Conservation (phyloP, 1,140 invertebrate genomes). For the Drosophila lacteicornis region DNA sequence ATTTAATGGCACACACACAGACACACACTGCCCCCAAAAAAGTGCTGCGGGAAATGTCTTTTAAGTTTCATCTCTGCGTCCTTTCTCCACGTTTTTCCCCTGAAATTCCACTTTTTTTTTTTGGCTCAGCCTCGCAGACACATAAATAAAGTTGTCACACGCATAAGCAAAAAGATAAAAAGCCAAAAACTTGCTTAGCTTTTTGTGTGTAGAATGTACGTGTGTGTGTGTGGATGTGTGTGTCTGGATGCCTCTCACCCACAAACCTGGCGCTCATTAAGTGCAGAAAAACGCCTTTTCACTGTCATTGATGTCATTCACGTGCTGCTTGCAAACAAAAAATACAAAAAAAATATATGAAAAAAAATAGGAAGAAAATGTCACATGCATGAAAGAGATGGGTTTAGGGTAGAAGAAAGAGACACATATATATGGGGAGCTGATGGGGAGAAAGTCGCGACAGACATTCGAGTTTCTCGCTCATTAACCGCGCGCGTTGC, state of each 20-base stretch:
- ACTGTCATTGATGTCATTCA: conserved; percentile 80
- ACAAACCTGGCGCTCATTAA: conserved; percentile 59
- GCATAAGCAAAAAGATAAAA: conserved; percentile 63
- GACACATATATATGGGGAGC: background rate
- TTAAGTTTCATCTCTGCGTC: conserved; percentile 66
- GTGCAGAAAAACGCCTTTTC: conserved; percentile 79
- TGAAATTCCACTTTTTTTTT: conserved; percentile 5
- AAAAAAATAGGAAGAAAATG: conserved; percentile 28
- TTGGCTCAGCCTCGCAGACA: conserved; percentile 71
- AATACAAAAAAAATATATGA: background rate
- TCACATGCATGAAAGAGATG: conserved; percentile 30
- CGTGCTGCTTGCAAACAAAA: conserved; percentile 54
- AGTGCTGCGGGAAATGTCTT: conserved; percentile 61
- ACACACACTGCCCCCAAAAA: conserved; percentile 28
- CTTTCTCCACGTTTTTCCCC: conserved; percentile 28
- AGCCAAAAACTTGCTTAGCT: conserved; percentile 62
- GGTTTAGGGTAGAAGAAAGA: background rate
- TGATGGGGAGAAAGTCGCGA: conserved; percentile 53
- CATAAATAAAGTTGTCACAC: conserved; percentile 82
- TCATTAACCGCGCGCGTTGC: conserved; percentile 81
- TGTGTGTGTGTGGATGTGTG: conserved; percentile 4
- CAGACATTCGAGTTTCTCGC: conserved; percentile 82
- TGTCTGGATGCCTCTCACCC: conserved; percentile 15
- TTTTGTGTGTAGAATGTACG: conserved; percentile 1
- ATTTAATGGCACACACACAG: conserved; percentile 56